Evolutionary conservation across 2,113 vertebrate genomes (phyloP).

Genomic region (Xiphophorus couchianus): DNA sequence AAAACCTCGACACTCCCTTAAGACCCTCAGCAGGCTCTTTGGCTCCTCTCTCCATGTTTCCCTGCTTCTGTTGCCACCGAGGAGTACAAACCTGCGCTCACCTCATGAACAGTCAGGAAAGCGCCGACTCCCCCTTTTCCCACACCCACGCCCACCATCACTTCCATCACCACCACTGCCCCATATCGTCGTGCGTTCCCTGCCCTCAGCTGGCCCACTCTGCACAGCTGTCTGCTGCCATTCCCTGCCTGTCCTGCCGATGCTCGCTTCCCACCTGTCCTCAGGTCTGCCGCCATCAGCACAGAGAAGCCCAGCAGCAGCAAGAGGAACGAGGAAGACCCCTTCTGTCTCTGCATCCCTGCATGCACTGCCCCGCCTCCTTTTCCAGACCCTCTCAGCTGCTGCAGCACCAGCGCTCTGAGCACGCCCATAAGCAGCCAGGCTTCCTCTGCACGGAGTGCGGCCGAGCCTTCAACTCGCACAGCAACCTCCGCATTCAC

Average conservation of each 20-base stretch:
- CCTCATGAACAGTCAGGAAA: constrained; percentile 59
- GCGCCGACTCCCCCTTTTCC: constrained; percentile 38
- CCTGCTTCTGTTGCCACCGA: constrained; percentile 76
- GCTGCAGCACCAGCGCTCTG: constrained; percentile 81
- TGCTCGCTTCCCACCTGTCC: constrained; percentile 63
- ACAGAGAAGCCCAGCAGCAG: constrained; percentile 47
- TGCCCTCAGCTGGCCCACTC: constrained; percentile 62
- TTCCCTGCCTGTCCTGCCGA: constrained; percentile 75
- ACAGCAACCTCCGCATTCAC: constrained; percentile 85
- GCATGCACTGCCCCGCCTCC: constrained; percentile 80
- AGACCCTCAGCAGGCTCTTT: constrained; percentile 37
- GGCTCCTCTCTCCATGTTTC: constrained; percentile 67
- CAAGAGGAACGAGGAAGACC: constrained; percentile 37
- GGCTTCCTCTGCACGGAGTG: constrained; percentile 83
- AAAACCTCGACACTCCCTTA: constrained; percentile 23
- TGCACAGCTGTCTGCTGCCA: constrained; percentile 50
- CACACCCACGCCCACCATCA: constrained; percentile 69
- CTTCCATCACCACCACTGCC: constrained; percentile 78
- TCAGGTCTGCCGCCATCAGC: constrained; percentile 66
- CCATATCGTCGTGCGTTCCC: constrained; percentile 64
- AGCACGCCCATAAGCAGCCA: constrained; percentile 69
- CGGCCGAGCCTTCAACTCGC: constrained; percentile 81
- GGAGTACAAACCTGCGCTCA: constrained; percentile 68
- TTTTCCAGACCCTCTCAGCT: constrained; percentile 80
- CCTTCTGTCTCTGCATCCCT: constrained; percentile 60